Conservation (phyloP, 2,797 vertebrate genomes). For the Amphiprion clarkii region DNA sequence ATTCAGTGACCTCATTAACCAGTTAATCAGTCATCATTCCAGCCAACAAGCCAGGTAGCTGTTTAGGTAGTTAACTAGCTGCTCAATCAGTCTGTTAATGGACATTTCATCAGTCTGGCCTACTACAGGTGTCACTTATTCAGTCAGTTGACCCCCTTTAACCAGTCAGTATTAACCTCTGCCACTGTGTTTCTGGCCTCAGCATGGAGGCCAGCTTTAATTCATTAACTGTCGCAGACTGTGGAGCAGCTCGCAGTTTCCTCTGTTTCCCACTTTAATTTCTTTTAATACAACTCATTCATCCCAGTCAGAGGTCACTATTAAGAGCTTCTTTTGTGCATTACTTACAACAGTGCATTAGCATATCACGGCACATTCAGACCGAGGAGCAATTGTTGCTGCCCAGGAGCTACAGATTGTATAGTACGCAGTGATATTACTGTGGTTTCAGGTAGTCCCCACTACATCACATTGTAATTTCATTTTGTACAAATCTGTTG, state of each 20-base stretch:
- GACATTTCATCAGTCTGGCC: conserved; percentile 5
- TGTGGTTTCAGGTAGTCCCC: conserved; percentile 8
- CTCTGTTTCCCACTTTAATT: conserved; percentile 47
- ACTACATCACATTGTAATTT: conserved; percentile 6
- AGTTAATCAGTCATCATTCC: conserved; percentile 8
- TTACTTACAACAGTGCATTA: conserved; percentile 45
- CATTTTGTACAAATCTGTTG: conserved; percentile 8
- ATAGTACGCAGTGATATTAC: neutral
- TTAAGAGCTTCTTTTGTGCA: conserved; percentile 56
- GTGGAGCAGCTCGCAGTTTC: conserved; percentile 46
- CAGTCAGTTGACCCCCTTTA: conserved; percentile 26
- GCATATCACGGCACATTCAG: conserved; percentile 39
- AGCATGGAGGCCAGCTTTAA: conserved; percentile 55
- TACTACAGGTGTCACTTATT: conserved; percentile 12
- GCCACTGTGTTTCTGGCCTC: conserved; percentile 73
- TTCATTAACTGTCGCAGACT: conserved; percentile 53
- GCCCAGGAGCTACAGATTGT: conserved; percentile 24
- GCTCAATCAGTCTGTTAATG: conserved; percentile 1
- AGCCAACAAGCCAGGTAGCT: conserved; percentile 10
- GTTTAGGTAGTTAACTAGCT: neutral
- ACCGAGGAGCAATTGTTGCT: conserved; percentile 22
- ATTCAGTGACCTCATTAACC: conserved; percentile 5
- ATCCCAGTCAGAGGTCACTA: conserved; percentile 60
- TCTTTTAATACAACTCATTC: conserved; percentile 44
- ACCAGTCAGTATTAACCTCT: conserved; percentile 58